A percentile compares a stretch with the other conserved stretches of the same genome.
Evolutionary conservation across 2,797 vertebrate genomes (phyloP).

Genomic region (Loriculus beryllinus): DNA sequence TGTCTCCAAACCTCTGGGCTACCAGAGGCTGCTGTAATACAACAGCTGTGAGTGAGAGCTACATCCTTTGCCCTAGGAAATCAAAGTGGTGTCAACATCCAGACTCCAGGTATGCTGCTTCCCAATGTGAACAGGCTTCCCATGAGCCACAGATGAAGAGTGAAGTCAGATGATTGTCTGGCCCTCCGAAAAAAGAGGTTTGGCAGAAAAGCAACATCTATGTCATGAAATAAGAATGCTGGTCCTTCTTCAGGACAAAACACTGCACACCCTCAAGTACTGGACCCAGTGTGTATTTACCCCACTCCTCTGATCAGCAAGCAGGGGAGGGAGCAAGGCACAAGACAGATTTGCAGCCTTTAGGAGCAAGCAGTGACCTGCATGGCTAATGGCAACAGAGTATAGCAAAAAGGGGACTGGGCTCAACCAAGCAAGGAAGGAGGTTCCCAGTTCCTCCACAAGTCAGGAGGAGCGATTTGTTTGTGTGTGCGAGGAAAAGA

Average conservation of each 20-base stretch:
- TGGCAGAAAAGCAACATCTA: not conserved
- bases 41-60: not conserved
- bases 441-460: not conserved
- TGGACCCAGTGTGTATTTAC: not conserved
- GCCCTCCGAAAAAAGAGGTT: not conserved
- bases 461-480: not conserved
- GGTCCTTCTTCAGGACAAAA: not conserved
- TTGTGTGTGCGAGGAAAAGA: not conserved
- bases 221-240: not conserved
- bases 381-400: not conserved
- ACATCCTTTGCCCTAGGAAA: not conserved
- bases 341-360: not conserved
- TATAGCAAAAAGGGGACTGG: not conserved
- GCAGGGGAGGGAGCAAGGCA: not conserved
- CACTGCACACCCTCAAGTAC: not conserved
- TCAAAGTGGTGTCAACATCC: not conserved
- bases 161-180: not conserved
- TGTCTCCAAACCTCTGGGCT: not conserved
- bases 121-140: not conserved
- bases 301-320: not conserved
- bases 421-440: not conserved
- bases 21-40: not conserved
- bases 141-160: not conserved
- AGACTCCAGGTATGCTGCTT: fast-evolving
- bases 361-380: not conserved